A percentile compares a stretch with the other conserved stretches of the same genome.
phyloP scores from a whole-genome alignment of 2,113 vertebrate genomes.

The Hyaena hyaena region DNA sequence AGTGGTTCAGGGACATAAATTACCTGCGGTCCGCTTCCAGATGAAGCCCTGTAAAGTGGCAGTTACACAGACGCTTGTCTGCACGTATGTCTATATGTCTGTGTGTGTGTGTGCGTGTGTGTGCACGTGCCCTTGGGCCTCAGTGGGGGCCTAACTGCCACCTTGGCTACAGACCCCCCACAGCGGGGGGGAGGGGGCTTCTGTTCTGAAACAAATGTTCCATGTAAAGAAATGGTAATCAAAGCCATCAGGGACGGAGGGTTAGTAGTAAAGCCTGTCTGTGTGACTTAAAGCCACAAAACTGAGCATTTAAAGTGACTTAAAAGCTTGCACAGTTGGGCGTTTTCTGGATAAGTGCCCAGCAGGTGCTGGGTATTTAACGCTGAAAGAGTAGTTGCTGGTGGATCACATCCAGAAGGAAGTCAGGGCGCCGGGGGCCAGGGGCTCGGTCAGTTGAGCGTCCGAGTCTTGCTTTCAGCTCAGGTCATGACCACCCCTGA shows the following conservation, averaged over 20 bases:
- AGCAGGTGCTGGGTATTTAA: not conserved
- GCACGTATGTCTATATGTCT: not conserved
- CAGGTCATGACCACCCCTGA: too few species aligned
- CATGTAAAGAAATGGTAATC: not conserved
- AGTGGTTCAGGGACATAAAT: not conserved
- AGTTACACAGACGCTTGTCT: not conserved
- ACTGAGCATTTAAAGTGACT: not conserved
- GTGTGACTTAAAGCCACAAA: not conserved
- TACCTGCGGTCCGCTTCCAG: rapidly evolving
- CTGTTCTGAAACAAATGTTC: not conserved
- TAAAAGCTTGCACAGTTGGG: not conserved
- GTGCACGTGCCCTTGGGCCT: not conserved
- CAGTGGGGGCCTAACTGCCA: too few species aligned
- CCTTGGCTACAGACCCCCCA: not conserved
- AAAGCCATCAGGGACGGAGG: not conserved
- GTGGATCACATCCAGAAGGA: too few species aligned
- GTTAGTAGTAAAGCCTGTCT: not conserved
- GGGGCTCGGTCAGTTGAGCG: too few species aligned
- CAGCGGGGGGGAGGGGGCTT: too few species aligned
- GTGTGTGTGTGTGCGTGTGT: too few species aligned
- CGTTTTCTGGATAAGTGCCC: not conserved
- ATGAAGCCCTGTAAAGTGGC: rapidly evolving
- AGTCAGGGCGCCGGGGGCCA: too few species aligned
- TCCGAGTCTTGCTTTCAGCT: too few species aligned
- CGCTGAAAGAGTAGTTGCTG: not conserved